These are phyloP conservation scores for Haemorhous mexicanus DNA, from an alignment of 2,113 vertebrate genomes.

Conservation along the genomic window DNA sequence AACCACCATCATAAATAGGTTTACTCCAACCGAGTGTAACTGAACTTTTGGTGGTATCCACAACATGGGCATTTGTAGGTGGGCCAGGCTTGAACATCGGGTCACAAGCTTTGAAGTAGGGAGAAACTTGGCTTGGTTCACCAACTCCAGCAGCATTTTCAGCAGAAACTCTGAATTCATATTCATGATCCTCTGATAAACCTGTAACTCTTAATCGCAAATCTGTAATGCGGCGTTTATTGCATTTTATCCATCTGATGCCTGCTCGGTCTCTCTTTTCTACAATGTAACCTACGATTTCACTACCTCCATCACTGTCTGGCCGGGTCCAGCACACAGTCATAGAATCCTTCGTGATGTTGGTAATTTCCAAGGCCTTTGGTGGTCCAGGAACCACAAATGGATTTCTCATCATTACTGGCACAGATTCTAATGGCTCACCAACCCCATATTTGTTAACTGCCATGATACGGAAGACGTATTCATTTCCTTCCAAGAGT, in stretches of 20 bases:
- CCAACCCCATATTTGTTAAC: conserved; percentile 95
- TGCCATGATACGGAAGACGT: conserved; percentile 95
- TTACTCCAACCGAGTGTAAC: conserved; percentile 87
- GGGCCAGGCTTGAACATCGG: conserved; percentile 93
- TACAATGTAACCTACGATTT: conserved; percentile 90
- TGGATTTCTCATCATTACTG: conserved; percentile 95
- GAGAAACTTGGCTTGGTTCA: conserved; percentile 84
- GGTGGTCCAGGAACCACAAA: conserved; percentile 91
- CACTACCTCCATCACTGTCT: conserved; percentile 90
- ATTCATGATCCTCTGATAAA: conserved; percentile 95
- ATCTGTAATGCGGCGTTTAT: conserved; percentile 94
- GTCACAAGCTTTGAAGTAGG: conserved; percentile 92
- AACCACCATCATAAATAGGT: conserved; percentile 96
- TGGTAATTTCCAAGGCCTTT: conserved; percentile 87
- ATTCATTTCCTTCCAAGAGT: conserved; percentile 95
- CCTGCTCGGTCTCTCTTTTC: conserved; percentile 96
- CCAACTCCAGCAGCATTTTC: conserved; percentile 95
- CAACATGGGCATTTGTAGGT: conserved; percentile 85
- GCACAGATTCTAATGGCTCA: conserved; percentile 90
- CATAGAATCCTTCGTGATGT: conserved; percentile 96
- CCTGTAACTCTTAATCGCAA: conserved; percentile 92
- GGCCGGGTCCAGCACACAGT: conserved; percentile 95
- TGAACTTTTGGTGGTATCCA: conserved; percentile 87
- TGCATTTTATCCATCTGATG: conserved; percentile 96
- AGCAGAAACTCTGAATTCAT: conserved; percentile 95